These are phyloP conservation scores for Spermophilus dauricus DNA, from an alignment of 2,113 vertebrate genomes.

Conservation along the genomic window DNA sequence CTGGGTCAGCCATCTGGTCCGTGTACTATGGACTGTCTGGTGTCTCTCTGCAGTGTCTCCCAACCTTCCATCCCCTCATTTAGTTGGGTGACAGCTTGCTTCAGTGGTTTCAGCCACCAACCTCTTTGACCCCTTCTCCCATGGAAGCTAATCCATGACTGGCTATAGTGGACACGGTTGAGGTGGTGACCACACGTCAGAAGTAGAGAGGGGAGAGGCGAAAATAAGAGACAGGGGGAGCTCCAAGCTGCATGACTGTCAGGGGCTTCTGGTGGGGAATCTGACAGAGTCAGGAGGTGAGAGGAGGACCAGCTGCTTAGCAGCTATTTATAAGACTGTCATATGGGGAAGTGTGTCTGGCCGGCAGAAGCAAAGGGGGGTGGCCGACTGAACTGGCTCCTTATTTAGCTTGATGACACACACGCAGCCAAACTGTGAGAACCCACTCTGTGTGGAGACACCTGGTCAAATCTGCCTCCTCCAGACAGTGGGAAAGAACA, in stretches of 20 bases:
- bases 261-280: conserved; percentile 69
- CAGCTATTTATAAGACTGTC: conserved; percentile 79
- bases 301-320: conserved; percentile 77
- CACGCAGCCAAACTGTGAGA: conserved; percentile 77
- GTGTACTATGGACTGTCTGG: neutral
- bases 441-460: conserved; percentile 75
- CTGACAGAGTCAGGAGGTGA: conserved; percentile 80
- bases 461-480: conserved; percentile 75
- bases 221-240: conserved; percentile 16
- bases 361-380: conserved; percentile 72
- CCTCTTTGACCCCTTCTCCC: neutral
- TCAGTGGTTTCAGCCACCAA: neutral
- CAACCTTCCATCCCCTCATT: neutral
- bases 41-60: conserved; percentile 36
- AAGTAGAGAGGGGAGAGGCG: neutral
- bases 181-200: conserved; percentile 23
- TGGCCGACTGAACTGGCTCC: conserved; percentile 72
- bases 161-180: neutral
- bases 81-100: conserved; percentile 60
- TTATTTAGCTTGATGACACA: conserved; percentile 78
- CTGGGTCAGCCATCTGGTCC: conserved; percentile 76
- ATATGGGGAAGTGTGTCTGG: conserved; percentile 78
- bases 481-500: conserved; percentile 71
- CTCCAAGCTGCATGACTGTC: conserved; percentile 73
- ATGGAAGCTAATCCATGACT: neutral